Conservation (phyloP, 1,140 invertebrate genomes). For the Rhopalosiphum padi region DNA sequence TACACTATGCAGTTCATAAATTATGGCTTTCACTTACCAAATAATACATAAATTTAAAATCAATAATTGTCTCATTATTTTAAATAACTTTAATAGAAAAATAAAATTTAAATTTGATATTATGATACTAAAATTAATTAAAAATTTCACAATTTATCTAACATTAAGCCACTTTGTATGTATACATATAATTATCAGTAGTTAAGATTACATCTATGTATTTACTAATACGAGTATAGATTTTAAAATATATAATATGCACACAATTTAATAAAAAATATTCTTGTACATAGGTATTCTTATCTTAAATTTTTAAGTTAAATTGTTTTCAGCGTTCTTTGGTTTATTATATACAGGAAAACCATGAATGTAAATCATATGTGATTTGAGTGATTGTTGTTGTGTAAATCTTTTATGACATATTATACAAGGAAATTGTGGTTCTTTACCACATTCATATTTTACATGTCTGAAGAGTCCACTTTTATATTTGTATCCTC, state of each 20-base stretch:
- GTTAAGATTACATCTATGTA: not conserved
- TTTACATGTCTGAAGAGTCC: slow-evolving; percentile 63
- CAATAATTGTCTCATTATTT: too few relatives aligned
- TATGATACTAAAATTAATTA: not conserved
- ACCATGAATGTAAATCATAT: slow-evolving; percentile 55
- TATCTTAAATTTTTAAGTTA: not conserved
- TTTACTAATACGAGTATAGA: not conserved
- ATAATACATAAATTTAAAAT: too few relatives aligned
- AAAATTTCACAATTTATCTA: not conserved
- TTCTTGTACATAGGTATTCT: not conserved
- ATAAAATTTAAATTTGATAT: not conserved
- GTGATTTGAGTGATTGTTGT: slow-evolving; percentile 53
- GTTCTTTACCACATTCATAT: slow-evolving; percentile 71
- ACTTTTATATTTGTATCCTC: slow-evolving; percentile 63
- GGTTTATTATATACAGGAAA: slow-evolving; percentile 24
- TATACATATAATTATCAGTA: not conserved
- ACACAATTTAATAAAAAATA: not conserved
- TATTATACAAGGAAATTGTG: slow-evolving; percentile 60
- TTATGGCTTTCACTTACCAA: too few relatives aligned
- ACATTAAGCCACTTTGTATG: not conserved
- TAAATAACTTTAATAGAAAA: not conserved
- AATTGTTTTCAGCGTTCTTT: not conserved
- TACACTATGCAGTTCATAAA: too few relatives aligned
- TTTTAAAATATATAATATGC: not conserved
- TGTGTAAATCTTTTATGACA: slow-evolving; percentile 59